These are phyloP conservation scores for Perca flavescens DNA, from an alignment of 2,113 vertebrate genomes.

Conservation along the genomic window DNA sequence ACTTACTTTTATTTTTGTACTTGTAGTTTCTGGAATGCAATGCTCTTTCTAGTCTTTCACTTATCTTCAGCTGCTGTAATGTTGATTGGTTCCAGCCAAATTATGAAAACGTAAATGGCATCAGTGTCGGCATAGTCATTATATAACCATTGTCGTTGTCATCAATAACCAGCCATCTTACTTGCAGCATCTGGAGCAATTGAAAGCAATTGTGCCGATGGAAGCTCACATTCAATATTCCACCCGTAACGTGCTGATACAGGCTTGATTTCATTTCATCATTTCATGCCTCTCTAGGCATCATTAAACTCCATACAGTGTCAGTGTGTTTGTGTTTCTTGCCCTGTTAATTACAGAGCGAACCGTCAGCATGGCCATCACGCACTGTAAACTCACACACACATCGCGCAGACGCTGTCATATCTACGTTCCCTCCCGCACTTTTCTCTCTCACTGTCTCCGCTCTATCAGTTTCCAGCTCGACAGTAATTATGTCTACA, in stretches of 20 bases:
- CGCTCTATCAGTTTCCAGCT: constrained; percentile 13
- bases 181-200: constrained; percentile 57
- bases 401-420: not conserved
- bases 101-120: not conserved
- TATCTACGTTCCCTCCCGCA: not conserved
- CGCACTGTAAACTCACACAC: not conserved
- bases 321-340: constrained; percentile 28
- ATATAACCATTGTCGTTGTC: constrained; percentile 13
- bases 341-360: constrained; percentile 56
- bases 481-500: constrained; percentile 36
- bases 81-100: not conserved
- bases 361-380: constrained; percentile 4
- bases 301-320: constrained; percentile 59
- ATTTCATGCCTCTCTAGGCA: constrained; percentile 65
- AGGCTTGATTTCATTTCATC: constrained; percentile 68
- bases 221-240: constrained; percentile 59
- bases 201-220: constrained; percentile 44
- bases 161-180: constrained; percentile 34
- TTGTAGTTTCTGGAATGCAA: not conserved
- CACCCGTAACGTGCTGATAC: constrained; percentile 39
- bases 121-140: constrained; percentile 6
- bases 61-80: not conserved
- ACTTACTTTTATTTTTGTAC: too few species aligned
- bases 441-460: constrained; percentile 14
- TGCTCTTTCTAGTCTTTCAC: not conserved